A percentile compares a stretch with the other conserved stretches of the same genome.
These are phyloP conservation scores for Clunio marinus DNA, from an alignment of 2,888 invertebrate species.

Conservation along the genomic window DNA sequence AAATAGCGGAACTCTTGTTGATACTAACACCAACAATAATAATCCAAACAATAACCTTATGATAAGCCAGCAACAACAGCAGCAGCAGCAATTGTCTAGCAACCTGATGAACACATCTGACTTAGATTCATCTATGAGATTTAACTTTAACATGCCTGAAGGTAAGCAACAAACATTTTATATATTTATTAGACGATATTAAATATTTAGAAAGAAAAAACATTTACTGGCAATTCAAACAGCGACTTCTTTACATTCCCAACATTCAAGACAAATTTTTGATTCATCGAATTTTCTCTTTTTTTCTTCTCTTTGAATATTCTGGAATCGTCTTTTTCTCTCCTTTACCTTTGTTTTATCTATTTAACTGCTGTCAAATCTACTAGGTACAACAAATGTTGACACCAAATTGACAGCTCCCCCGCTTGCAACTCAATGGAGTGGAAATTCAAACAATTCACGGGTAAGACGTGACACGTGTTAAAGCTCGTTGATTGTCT, in stretches of 20 bases:
- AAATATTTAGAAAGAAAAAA: neutral
- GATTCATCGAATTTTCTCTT: conserved; percentile 19
- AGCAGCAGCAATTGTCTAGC: conserved; percentile 42
- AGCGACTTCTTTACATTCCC: neutral
- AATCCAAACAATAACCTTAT: conserved; percentile 41
- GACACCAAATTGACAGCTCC: conserved; percentile 41
- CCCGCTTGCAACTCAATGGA: conserved; percentile 40
- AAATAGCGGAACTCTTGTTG: conserved; percentile 40
- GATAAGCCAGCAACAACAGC: conserved; percentile 42
- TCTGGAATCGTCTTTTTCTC: neutral
- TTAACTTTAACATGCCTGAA: conserved; percentile 48
- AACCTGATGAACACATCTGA: conserved; percentile 48
- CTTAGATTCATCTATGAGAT: conserved; percentile 49
- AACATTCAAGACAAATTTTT: conserved; percentile 8
- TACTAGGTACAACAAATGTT: conserved; percentile 40
- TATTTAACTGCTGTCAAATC: conserved; percentile 22
- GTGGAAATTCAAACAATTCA: conserved; percentile 41
- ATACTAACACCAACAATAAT: conserved; percentile 42
- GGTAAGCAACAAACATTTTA: conserved; percentile 45
- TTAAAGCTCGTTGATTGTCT: conserved; percentile 9
- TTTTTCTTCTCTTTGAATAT: conserved; percentile 2
- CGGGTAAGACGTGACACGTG: conserved; percentile 40
- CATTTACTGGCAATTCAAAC: neutral
- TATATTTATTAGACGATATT: neutral
- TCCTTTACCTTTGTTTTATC: too few relatives aligned